These are phyloP conservation scores for Intellagama lesueurii DNA, from an alignment of 2,797 vertebrate species.

Conservation along the genomic window DNA sequence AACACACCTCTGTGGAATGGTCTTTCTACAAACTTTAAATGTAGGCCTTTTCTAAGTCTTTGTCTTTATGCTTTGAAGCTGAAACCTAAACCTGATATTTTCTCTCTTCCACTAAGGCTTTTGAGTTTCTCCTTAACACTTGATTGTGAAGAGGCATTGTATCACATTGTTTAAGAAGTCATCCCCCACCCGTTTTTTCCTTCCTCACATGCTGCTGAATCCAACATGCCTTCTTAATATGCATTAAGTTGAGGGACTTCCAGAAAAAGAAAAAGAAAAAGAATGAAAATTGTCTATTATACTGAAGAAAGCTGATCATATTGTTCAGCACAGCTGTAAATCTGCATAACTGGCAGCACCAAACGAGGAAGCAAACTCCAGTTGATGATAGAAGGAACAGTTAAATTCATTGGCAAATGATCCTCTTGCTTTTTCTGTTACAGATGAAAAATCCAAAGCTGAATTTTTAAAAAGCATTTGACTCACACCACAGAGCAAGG, in stretches of 20 bases:
- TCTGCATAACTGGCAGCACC: conserved; percentile 37
- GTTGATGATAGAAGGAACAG: conserved; percentile 10
- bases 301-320: background rate
- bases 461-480: conserved; percentile 17
- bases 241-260: conserved; percentile 35
- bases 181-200: background rate
- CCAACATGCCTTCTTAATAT: conserved; percentile 32
- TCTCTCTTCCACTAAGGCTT: conserved; percentile 24
- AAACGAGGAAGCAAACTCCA: background rate
- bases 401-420: conserved; percentile 46
- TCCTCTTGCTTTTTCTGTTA: conserved; percentile 9
- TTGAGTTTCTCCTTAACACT: background rate
- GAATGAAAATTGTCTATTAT: conserved; percentile 9
- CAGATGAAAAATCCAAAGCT: conserved; percentile 23
- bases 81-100: background rate
- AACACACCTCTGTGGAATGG: background rate
- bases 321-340: conserved; percentile 23
- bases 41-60: background rate
- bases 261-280: background rate
- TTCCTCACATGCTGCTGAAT: conserved; percentile 24
- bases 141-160: conserved; percentile 4
- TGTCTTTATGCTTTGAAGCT: background rate
- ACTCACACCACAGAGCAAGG: conserved; percentile 2
- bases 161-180: background rate
- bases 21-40: background rate